Base-by-base conservation (phyloP, 2,113 vertebrate species). In the Oncorhynchus keta region DNA sequence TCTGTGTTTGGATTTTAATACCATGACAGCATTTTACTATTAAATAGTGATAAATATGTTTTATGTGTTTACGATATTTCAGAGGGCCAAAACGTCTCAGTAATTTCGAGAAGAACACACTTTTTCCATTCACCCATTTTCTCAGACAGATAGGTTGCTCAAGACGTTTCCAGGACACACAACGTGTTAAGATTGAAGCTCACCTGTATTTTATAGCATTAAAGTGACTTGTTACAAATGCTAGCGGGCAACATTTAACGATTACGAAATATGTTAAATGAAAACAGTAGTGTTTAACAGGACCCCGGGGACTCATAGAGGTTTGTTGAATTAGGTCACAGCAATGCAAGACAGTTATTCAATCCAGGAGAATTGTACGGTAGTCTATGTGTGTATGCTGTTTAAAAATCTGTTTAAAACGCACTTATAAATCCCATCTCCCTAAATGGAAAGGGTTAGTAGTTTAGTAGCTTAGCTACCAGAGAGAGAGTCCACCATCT, bases 281-380 rank as follows among this genome's bases (percentile, higher is more conserved):
- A 92, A 91, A 92, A 89, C 83, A 84, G 84, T 83, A 80, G 83
- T 49, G 75, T 84, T 74, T 83, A 85, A 90, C 80, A 51, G 84
- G 69, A 79, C 87, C 39, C 64, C 71, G 26, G 82, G 84, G 81
- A 71, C 79, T 79, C 83, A 32, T 76, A 65, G 77, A 81, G 82
- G 51, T 78, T 68, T 76, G 85, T 88, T 79, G 83, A 81, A 84
- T 82, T 72, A 79, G 81, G 81, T 80, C 81, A 75, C 76, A 71
- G 68, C 2, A 77, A 79, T 69, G 89, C 89, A 90, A 90, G 91
- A 89, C 86, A 84, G 75, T 91, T 90, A 85, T 88, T 88, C 82
- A 89, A 84, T 88, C 84, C 83, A 83, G 77, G 88, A 90, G 88
- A 86, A 76, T 85, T 83, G 59, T 18, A 55, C 84, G 81, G 59